Conservation (phyloP, 2,113 vertebrate genomes). For the Salvelinus namaycush region DNA sequence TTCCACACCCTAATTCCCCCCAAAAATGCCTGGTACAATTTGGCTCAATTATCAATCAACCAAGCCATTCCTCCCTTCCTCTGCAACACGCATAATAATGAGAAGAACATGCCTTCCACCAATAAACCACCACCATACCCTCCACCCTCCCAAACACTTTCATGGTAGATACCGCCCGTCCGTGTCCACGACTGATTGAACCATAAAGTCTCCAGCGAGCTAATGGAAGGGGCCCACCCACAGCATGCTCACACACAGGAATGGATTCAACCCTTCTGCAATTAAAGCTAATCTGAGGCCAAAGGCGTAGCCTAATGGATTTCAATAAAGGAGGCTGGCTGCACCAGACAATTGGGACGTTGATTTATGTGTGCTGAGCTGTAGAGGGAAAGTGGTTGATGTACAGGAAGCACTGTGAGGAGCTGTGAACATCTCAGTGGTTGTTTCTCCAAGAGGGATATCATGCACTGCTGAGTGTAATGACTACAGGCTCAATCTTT, state of each 20-base stretch:
- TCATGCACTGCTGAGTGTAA: too few species aligned
- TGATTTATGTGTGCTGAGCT: constrained; percentile 3
- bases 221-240: constrained; percentile 4
- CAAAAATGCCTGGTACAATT: too few species aligned
- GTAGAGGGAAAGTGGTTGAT: not conserved
- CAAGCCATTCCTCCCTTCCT: too few species aligned
- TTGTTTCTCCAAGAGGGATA: too few species aligned
- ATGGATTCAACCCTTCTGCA: constrained; percentile 13
- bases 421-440: too few species aligned
- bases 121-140: not conserved
- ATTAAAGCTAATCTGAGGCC: constrained; percentile 3
- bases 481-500: not conserved
- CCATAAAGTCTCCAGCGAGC: not conserved
- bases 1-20: too few species aligned
- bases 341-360: not conserved
- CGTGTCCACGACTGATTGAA: not conserved
- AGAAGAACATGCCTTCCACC: not conserved
- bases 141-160: not conserved
- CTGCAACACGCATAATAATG: not conserved
- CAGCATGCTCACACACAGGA: constrained; percentile 4
- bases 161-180: too few species aligned
- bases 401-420: too few species aligned
- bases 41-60: too few species aligned
- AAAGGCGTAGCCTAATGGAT: constrained; percentile 2
- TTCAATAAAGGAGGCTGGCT: constrained; percentile 6